These are phyloP conservation scores for Upupa epops DNA, from an alignment of 2,113 vertebrate species.

Conservation along the genomic window DNA sequence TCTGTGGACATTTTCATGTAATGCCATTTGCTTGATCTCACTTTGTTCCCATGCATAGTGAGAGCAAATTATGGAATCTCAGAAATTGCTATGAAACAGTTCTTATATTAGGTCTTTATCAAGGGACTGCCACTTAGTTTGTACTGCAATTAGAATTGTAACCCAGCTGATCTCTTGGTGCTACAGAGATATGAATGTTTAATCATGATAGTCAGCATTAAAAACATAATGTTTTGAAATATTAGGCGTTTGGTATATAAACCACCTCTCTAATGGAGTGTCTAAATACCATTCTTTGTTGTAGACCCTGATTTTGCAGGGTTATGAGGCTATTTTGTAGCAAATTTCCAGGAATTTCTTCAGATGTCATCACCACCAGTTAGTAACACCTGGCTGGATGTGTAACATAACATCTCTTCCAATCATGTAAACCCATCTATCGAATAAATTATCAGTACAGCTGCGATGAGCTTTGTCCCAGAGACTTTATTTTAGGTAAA, in stretches of 20 bases:
- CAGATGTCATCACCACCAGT: conserved; percentile 2
- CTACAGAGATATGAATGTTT: conserved; percentile 26
- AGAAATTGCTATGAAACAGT: background rate
- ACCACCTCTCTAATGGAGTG: conserved; percentile 27
- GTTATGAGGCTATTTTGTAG: background rate
- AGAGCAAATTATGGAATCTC: background rate
- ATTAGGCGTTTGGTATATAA: conserved; percentile 30
- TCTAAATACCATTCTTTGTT: conserved; percentile 4
- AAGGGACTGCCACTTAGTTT: background rate
- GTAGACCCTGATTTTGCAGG: background rate
- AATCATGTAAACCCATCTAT: conserved; percentile 1
- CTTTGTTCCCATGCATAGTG: background rate
- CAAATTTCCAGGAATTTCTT: conserved; percentile 48
- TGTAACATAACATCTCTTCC: conserved; percentile 10
- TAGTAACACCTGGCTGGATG: conserved; percentile 14
- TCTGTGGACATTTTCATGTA: background rate
- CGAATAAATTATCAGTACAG: conserved; percentile 27
- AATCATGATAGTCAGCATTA: conserved; percentile 6
- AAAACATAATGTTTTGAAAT: conserved; percentile 16
- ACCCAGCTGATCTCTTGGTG: conserved; percentile 34
- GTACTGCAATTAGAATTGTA: background rate
- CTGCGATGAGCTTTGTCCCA: background rate
- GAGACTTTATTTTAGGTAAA: conserved; percentile 42
- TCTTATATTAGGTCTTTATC: background rate
- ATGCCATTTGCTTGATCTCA: background rate